Evolutionary conservation across 30 jellyfish, hydroid and myxozoan species (phyloP), one percentile per base, ranked within the genome.

Genomic region (Nemopilema nomurai): DNA sequence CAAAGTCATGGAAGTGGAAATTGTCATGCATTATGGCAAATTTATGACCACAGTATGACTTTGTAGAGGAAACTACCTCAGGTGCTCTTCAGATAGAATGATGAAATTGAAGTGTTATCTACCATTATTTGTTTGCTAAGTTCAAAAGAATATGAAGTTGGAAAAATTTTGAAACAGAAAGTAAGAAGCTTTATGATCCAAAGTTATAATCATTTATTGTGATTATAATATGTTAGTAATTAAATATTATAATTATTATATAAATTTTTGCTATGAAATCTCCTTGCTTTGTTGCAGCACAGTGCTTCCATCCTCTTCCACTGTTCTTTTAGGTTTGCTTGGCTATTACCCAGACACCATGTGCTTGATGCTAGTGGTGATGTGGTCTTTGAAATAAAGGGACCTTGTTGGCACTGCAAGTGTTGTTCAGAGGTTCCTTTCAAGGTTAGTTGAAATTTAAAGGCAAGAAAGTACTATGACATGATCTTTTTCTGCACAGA

Each of bases 381-480:
- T 19, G 81, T 74, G 16, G 53, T 83, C 51, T 83, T 83, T 41
- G 29, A 71, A 67, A 71, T 83, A 57, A 71, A 71, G 31, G 91
- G 91, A 29, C 91, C 91, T 8, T 83, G 91, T 33, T 83, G 91
- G 77, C 85, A 83, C 49, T 83, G 91, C 80, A 70, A 28, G 31
- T 83, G 91, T 74, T 82, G 83, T 70, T 68, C 76, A 20, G 91
- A 83, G 30, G 91, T 83, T 18, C 91, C 91, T 30, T 83, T 83
- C 81, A 83, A 83, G 91, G 91, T 83, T 20, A n/a, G 28, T 27
- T 41, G 18, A 16, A 25, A 1, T 18, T 67, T 23, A 23, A 32
- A 41, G 13, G 6, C 57, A 41, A 41, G 57, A 41, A 6, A 3
- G 57, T 41, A 41, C 57, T 3, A 41, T 13, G 13, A 41, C 57